phyloP scores from a whole-genome alignment of 2,113 vertebrate species.

The Toxotes jaculatrix region DNA sequence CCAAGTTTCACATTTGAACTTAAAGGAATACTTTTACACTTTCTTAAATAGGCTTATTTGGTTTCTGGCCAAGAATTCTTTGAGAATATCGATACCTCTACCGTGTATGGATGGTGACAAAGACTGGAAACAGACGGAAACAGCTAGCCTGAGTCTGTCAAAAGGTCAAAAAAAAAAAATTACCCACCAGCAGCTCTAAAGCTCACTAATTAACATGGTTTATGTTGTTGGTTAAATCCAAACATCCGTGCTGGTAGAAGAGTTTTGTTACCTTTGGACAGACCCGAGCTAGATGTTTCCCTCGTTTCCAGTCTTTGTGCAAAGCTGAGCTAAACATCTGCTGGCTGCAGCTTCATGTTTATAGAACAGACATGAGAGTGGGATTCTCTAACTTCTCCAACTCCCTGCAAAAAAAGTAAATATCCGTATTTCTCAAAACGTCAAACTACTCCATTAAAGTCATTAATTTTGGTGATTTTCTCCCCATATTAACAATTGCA shows the following conservation, averaged over 20 bases:
- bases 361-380: background rate
- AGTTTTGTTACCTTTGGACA: constrained; percentile 8
- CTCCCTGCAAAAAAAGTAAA: background rate
- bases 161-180: background rate
- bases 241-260: background rate
- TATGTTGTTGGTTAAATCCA: background rate
- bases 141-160: background rate
- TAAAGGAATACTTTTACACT: constrained; percentile 8
- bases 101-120: background rate
- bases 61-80: constrained; percentile 1
- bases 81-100: constrained; percentile 9
- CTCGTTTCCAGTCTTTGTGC: background rate
- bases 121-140: background rate
- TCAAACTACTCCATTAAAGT: background rate
- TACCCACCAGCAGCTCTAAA: background rate
- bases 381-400: background rate
- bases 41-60: constrained; percentile 2
- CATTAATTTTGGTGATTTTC: background rate
- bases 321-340: background rate
- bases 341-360: background rate
- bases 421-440: constrained; percentile 3
- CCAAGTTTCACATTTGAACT: constrained; percentile 16
- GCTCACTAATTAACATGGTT: background rate
- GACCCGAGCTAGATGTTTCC: background rate
- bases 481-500: background rate